Evolutionary conservation across 2,888 invertebrate species (phyloP).

Genomic region (Pharmacophagus antenor): DNA sequence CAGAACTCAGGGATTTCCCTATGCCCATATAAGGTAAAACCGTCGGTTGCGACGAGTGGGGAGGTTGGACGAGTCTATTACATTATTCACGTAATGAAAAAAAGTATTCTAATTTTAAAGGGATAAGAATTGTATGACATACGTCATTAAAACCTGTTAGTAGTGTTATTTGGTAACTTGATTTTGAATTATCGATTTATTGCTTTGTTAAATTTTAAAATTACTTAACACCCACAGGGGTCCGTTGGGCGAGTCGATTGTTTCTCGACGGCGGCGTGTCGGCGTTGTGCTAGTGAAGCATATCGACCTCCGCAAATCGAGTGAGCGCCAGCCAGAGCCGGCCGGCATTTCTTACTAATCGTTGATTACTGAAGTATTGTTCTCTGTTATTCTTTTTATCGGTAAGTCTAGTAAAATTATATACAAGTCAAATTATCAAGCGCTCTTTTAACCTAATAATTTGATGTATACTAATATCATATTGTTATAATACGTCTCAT

Average conservation of each 20-base stretch:
- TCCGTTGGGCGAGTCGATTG: constrained; percentile 65
- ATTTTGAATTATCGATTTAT: constrained; percentile 48
- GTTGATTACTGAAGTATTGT: constrained; percentile 56
- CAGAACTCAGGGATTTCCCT: constrained; percentile 81
- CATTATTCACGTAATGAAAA: constrained; percentile 31
- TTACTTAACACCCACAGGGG: constrained; percentile 56
- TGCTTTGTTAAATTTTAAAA: constrained; percentile 49
- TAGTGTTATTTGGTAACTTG: constrained; percentile 45
- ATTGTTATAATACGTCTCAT: no score
- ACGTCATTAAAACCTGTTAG: constrained; percentile 41
- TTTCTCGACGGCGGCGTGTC: constrained; percentile 58
- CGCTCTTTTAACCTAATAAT: no score
- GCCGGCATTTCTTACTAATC: constrained; percentile 73
- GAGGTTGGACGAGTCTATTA: constrained; percentile 76
- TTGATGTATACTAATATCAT: no score
- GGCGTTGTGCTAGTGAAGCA: constrained; percentile 57
- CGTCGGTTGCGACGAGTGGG: constrained; percentile 78
- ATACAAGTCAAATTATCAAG: not conserved
- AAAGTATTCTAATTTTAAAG: constrained; percentile 26
- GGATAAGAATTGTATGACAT: constrained; percentile 31
- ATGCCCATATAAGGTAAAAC: constrained; percentile 92
- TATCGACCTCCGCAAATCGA: constrained; percentile 63
- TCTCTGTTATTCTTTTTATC: constrained; percentile 45
- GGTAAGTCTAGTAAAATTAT: constrained; percentile 49
- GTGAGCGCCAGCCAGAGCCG: constrained; percentile 55